Base-by-base conservation (phyloP, 2,888 invertebrate species). In the Stictocephala bisonia region DNA sequence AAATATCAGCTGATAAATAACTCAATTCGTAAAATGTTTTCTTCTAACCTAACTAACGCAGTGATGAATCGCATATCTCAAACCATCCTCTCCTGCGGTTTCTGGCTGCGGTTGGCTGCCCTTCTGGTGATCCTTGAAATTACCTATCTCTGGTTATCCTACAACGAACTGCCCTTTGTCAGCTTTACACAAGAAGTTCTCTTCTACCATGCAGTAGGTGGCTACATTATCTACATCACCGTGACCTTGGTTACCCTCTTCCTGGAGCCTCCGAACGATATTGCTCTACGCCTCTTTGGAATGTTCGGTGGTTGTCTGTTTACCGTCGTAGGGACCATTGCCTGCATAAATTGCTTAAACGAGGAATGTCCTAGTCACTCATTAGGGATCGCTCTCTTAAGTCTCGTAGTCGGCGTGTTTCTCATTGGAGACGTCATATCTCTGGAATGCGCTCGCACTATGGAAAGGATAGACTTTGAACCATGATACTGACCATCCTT, bases 171-270 rank as follows among this genome's bases (percentile, higher is more conserved):
- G 7, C 60, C 60, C 9, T 1, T 13, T 20, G 6, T 7, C 4
- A 20, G 40, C 1, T 40, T 40, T n/a, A 1, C 29, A n/a, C 9
- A 2, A 2, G 2, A 0, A 13, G 35, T 40, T 20, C 20, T 60
- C 11, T 60, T 60, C 40, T 35, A 60, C 35, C 40, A 35, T 9
- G 22, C 60, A 2, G 31, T 29, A 31, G n/a, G 35, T 40, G 60
- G 60, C 35, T 60, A 60, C 60, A 7, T 60, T 13, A n/a, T 60
- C 20, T 6, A 35, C 60, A 31, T 60, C 35, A 2, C 2, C 20
- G 22, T 31, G 29, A 22, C 40, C 40, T 31, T 60, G 20, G 20
- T 13, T 7, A 31, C 40, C 40, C 40, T 35, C 60, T 22, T 60
- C 35, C 35, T 60, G 11, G 60, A 60, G 22, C 18, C 20, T 15